Evolutionary conservation across 2,797 vertebrate genomes (phyloP).

Genomic region (Enteromius afrohamiltoni): DNA sequence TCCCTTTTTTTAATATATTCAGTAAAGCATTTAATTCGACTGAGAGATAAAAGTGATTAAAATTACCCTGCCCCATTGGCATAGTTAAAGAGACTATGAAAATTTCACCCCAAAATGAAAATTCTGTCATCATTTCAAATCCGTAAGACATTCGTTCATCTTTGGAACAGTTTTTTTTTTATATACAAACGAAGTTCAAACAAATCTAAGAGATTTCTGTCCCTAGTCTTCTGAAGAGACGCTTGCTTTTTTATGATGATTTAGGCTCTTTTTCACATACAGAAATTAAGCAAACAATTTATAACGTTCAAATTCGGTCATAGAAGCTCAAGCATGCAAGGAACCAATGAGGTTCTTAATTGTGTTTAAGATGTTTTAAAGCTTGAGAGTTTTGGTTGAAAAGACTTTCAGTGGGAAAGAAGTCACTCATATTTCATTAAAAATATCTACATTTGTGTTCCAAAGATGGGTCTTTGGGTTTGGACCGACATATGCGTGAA

Average conservation of each 20-base stretch:
- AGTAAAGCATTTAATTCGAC: constrained; percentile 82
- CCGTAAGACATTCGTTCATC: background rate
- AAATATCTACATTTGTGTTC: background rate
- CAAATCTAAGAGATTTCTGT: background rate
- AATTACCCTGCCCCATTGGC: constrained; percentile 11
- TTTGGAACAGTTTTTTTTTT: background rate
- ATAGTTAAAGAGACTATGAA: background rate
- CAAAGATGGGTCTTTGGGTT: background rate
- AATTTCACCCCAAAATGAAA: background rate
- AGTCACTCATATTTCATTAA: background rate
- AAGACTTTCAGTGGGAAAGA: background rate
- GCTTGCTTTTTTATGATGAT: background rate
- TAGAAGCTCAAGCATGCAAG: background rate
- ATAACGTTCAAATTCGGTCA: background rate
- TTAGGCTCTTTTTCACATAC: background rate
- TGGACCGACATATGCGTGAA: background rate
- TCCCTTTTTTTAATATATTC: constrained; percentile 83
- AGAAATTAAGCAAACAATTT: background rate
- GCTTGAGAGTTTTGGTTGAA: background rate
- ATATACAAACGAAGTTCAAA: background rate
- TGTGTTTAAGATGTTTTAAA: background rate
- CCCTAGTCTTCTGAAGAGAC: background rate
- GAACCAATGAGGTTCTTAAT: background rate
- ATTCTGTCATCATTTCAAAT: background rate
- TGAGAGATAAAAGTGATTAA: constrained; percentile 61